phyloP scores from a whole-genome alignment of 2,888 invertebrate species.

The Lissocephala sabroskyi region DNA sequence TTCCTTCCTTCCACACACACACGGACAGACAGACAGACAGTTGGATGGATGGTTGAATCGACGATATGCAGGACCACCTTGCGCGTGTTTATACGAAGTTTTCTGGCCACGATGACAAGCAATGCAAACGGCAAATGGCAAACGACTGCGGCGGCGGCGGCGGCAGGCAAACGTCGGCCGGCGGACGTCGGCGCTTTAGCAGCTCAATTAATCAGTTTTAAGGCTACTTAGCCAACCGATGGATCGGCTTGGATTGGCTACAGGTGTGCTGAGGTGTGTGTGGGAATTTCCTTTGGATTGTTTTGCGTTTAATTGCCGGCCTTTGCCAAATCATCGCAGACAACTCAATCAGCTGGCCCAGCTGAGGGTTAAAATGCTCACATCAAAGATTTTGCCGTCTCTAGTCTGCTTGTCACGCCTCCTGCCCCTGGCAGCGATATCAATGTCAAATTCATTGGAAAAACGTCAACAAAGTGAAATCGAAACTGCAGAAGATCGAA shows the following conservation, averaged over 20 bases:
- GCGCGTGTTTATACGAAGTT: conserved; percentile 43
- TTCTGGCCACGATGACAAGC: conserved; percentile 38
- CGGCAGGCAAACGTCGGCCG: not conserved
- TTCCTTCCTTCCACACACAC: no score
- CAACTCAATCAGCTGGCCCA: no score
- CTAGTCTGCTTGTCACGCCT: conserved; percentile 6
- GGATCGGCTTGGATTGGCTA: no score
- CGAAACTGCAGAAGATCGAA: conserved; percentile 13
- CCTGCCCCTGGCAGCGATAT: conserved; percentile 53
- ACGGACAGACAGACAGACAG: not conserved
- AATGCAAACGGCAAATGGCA: conserved; percentile 15
- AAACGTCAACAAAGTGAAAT: conserved; percentile 50
- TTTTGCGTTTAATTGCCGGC: no score
- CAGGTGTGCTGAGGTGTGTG: conserved; percentile 29
- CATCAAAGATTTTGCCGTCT: no score
- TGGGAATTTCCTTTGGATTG: not conserved
- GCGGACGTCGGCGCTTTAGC: conserved; percentile 29
- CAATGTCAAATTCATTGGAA: conserved; percentile 51
- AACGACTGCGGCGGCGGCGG: not conserved
- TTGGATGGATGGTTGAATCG: not conserved
- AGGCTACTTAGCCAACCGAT: conserved; percentile 32
- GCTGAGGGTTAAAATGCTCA: no score
- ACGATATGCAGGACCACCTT: conserved; percentile 38
- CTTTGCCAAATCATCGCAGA: no score
- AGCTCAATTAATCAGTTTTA: conserved; percentile 55